Evolutionary conservation across 2,888 invertebrate genomes (phyloP).

Genomic region (Platycnemis pennipes): DNA sequence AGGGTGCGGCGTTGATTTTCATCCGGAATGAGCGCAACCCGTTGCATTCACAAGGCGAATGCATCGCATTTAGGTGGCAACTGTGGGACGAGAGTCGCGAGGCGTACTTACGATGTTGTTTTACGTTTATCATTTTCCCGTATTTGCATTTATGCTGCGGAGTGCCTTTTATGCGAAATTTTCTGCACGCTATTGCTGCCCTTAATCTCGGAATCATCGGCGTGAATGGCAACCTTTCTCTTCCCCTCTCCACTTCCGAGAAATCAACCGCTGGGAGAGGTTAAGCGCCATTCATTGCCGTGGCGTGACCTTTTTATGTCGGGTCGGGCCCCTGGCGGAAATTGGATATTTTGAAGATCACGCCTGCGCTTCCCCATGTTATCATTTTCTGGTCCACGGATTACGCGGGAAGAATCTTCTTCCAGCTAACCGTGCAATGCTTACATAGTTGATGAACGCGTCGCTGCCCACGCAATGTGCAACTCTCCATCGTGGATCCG

Average conservation of each 20-base stretch:
- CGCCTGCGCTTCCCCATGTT: not conserved
- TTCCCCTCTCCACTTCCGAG: not conserved
- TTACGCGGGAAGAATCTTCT: not conserved
- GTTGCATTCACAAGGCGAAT: not conserved
- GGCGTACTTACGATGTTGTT: not conserved
- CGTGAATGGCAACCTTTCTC: not conserved
- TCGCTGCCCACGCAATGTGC: not conserved
- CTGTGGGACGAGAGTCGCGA: not conserved
- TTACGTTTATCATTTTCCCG: not conserved
- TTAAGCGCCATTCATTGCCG: not conserved
- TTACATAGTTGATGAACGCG: not conserved
- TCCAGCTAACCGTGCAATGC: not conserved
- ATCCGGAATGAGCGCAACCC: not conserved
- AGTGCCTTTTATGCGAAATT: not conserved
- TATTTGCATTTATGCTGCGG: not conserved
- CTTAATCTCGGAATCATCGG: not conserved
- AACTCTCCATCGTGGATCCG: not conserved
- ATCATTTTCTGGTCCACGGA: not conserved
- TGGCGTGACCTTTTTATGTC: not conserved
- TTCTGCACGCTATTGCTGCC: not conserved
- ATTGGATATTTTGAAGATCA: not conserved
- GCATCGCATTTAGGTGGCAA: not conserved
- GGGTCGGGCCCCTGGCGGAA: not conserved
- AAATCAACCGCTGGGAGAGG: not conserved
- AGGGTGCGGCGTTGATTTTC: not conserved